A percentile compares a stretch with the other conserved stretches of the same genome.
Conservation (phyloP, 2,888 invertebrate genomes). For the Linnaemya tessellans region DNA sequence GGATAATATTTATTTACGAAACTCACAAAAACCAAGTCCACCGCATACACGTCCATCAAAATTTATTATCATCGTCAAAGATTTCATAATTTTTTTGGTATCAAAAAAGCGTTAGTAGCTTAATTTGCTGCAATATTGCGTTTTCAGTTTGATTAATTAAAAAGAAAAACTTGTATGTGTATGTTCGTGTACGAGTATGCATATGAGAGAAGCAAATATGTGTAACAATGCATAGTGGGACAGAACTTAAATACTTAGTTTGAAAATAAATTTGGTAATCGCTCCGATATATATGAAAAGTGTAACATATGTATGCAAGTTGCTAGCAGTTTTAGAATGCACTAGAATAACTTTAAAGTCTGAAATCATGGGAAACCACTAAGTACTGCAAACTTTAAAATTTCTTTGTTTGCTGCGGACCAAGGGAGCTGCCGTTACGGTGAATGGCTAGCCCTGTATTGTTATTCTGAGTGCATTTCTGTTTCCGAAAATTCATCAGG, state of each 20-base stretch:
- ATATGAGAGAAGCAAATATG: no score
- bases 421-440: no score
- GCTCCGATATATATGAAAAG: neutral
- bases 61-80: conserved; percentile 32
- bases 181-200: neutral
- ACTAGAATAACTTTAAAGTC: no score
- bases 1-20: conserved; percentile 31
- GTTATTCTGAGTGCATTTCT: no score
- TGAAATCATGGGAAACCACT: no score
- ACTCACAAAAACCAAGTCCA: neutral
- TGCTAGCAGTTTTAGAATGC: no score
- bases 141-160: conserved; percentile 14
- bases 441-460: no score
- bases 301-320: no score
- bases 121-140: neutral
- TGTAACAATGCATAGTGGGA: neutral
- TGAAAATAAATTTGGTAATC: neutral
- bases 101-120: conserved; percentile 3
- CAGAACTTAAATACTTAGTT: neutral
- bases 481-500: no score
- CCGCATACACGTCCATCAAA: conserved; percentile 11
- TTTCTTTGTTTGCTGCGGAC: no score
- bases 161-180: neutral
- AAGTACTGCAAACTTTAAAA: no score
- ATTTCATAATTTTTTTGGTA: conserved; percentile 23